These are phyloP conservation scores for Heliconius aoede DNA, from an alignment of 2,888 invertebrate species.

Conservation along the genomic window DNA sequence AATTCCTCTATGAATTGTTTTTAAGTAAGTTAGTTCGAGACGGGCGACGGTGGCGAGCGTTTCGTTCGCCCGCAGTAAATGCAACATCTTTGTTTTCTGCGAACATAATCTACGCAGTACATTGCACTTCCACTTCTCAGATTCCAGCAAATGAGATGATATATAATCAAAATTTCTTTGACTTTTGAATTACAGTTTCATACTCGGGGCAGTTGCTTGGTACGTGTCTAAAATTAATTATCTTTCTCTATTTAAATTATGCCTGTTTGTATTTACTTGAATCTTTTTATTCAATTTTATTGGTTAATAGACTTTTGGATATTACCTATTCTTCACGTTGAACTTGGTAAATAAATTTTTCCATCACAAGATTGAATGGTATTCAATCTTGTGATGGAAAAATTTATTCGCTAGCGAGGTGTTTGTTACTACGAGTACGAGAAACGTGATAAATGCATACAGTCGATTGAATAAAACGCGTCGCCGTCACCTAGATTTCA, in stretches of 20 bases:
- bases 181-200: not conserved
- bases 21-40: not conserved
- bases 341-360: no score
- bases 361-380: no score
- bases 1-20: not conserved
- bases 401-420: not conserved
- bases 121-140: constrained; percentile 1
- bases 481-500: constrained; percentile 20
- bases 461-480: not conserved
- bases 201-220: not conserved
- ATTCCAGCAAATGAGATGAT: not conserved
- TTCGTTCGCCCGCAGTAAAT: constrained; percentile 3
- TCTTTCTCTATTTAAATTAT: not conserved
- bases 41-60: not conserved
- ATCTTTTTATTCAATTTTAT: no score
- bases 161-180: not conserved
- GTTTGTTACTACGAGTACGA: not conserved
- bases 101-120: constrained; percentile 5
- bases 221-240: not conserved
- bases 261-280: no score
- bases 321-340: no score
- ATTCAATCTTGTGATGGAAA: not conserved
- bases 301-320: no score
- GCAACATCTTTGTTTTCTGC: constrained; percentile 9
- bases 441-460: not conserved